phyloP scores from a whole-genome alignment of 2,113 vertebrate genomes.

The Orcinus orca region DNA sequence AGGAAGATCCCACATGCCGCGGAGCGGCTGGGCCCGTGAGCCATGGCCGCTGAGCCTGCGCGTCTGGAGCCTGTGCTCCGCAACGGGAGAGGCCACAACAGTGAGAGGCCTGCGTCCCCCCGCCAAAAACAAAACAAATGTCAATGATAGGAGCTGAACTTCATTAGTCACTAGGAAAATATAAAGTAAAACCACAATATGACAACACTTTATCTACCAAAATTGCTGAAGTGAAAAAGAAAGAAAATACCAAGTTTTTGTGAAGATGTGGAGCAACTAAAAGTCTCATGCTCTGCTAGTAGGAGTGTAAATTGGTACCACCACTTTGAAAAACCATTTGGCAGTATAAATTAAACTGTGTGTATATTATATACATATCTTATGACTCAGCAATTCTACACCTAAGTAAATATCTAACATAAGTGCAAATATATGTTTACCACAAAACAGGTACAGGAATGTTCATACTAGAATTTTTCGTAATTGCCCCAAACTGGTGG shows the following conservation, averaged over 20 bases:
- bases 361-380: too few species aligned
- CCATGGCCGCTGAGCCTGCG: too few species aligned
- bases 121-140: not conserved
- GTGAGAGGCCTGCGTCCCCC: accelerated
- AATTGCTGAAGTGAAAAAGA: not conserved
- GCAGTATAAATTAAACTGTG: not conserved
- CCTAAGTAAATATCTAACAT: not conserved
- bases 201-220: not conserved
- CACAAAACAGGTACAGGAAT: not conserved
- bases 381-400: not conserved
- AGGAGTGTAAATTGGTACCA: not conserved
- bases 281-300: not conserved
- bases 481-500: not conserved
- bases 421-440: not conserved
- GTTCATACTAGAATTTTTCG: not conserved
- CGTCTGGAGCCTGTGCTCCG: too few species aligned
- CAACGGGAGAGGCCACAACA: too few species aligned
- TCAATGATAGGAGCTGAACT: not conserved
- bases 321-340: not conserved
- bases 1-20: too few species aligned
- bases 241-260: not conserved
- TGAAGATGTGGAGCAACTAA: not conserved
- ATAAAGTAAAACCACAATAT: not conserved
- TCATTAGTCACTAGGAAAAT: not conserved
- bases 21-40: too few species aligned